These are phyloP conservation scores for Nephrotoma flavescens DNA, from an alignment of 2,888 invertebrate species.

Conservation along the genomic window DNA sequence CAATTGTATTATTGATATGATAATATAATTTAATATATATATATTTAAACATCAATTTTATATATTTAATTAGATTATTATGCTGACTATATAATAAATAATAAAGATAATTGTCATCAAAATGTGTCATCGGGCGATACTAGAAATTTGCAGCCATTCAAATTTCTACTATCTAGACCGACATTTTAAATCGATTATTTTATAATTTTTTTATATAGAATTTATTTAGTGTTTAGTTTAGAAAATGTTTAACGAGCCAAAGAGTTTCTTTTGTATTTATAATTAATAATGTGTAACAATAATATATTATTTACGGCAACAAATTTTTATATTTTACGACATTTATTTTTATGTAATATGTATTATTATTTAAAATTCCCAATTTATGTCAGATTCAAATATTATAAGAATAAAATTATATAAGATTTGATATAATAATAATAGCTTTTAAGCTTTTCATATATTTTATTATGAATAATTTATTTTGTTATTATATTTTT, in stretches of 20 bases:
- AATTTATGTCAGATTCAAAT: slow-evolving; percentile 12
- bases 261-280: neutral
- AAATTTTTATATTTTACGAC: neutral
- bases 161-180: slow-evolving; percentile 18
- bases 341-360: neutral
- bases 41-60: neutral
- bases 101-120: neutral
- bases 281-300: neutral
- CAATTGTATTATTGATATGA: neutral
- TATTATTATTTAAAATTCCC: slow-evolving; percentile 8
- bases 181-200: neutral
- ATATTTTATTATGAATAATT: neutral
- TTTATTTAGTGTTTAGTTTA: neutral
- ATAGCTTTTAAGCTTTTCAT: neutral
- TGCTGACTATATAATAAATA: neutral
- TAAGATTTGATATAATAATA: neutral
- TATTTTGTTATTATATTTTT: neutral
- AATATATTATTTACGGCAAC: slow-evolving; percentile 1
- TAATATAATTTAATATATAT: neutral
- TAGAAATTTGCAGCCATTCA: slow-evolving; percentile 34
- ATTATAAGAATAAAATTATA: neutral
- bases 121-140: neutral
- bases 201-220: neutral
- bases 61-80: neutral
- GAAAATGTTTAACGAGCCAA: neutral